Conservation (phyloP, 2,113 vertebrate species). For the Illadopsis cleaveri region DNA sequence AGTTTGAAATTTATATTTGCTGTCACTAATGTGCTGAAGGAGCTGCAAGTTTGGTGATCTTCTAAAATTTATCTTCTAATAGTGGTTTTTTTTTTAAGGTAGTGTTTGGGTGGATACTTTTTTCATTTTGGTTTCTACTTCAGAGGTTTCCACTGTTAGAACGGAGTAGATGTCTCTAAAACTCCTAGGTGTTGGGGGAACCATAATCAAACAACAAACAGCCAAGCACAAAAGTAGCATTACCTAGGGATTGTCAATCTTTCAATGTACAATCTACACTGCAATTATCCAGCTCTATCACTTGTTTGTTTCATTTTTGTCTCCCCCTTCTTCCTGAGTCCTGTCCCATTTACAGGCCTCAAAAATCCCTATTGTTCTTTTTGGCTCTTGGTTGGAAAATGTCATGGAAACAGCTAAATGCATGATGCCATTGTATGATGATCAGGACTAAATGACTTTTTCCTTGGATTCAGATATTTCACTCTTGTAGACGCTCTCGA, state of each 20-base stretch:
- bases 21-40: neutral
- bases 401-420: neutral
- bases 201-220: neutral
- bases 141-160: neutral
- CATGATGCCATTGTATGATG: neutral
- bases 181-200: neutral
- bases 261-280: accelerated
- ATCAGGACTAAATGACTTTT: neutral
- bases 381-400: neutral
- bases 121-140: neutral
- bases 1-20: neutral
- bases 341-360: neutral
- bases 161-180: neutral
- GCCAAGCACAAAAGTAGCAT: neutral
- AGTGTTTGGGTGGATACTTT: neutral
- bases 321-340: neutral
- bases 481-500: neutral
- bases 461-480: neutral
- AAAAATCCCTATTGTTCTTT: neutral
- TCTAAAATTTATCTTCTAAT: neutral
- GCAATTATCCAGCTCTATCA: neutral
- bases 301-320: neutral
- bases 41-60: neutral
- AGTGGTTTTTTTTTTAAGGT: neutral
- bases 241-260: neutral